Conservation (phyloP, 1,140 invertebrate genomes). For the Euura lappo region DNA sequence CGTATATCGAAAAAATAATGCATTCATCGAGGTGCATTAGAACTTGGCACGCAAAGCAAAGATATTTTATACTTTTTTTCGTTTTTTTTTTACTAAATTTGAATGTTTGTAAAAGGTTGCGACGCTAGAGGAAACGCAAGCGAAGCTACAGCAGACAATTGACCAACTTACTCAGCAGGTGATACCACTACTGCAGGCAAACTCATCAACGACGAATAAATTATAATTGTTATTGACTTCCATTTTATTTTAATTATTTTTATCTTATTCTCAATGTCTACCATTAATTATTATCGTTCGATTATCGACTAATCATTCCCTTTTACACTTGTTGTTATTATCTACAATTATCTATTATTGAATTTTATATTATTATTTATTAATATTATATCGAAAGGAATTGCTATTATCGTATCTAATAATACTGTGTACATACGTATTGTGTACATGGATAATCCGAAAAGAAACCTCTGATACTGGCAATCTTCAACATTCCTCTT, state of each 20-base stretch:
- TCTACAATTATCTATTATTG: not conserved
- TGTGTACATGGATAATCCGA: not conserved
- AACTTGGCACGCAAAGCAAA: too few species aligned
- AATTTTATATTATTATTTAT: slow-evolving; percentile 8
- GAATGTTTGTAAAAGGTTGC: slow-evolving; percentile 36
- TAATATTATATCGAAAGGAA: not conserved
- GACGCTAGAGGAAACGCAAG: slow-evolving; percentile 52
- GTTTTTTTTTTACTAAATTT: not conserved
- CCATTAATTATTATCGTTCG: not conserved
- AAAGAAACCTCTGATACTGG: not conserved
- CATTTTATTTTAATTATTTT: too few species aligned
- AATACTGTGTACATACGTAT: not conserved
- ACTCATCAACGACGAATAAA: not conserved
- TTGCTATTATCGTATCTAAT: not conserved
- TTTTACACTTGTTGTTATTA: slow-evolving; percentile 1
- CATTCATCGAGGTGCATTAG: too few species aligned
- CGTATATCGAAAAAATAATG: too few species aligned
- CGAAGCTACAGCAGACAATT: slow-evolving; percentile 48
- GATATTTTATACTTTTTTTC: not conserved
- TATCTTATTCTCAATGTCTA: not conserved
- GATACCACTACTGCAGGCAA: not conserved
- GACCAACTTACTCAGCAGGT: slow-evolving; percentile 47
- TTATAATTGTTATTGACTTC: not conserved
- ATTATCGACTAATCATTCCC: slow-evolving; percentile 5
- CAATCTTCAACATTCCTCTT: not conserved